These are phyloP conservation scores for Champsocephalus gunnari DNA, from an alignment of 2,797 vertebrate genomes.

Conservation along the genomic window DNA sequence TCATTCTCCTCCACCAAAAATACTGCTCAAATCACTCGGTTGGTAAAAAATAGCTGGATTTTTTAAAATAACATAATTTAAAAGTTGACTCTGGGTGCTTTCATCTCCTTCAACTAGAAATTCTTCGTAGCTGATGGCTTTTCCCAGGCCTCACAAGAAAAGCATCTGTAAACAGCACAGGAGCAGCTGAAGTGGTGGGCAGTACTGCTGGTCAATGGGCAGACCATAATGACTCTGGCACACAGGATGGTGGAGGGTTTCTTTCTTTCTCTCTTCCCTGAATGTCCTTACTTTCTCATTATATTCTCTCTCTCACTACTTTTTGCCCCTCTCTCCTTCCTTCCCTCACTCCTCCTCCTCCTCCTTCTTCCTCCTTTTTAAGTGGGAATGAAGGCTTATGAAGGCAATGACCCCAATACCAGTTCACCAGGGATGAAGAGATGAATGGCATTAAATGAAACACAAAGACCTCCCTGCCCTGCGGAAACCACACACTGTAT, in stretches of 20 bases:
- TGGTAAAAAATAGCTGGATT: not conserved
- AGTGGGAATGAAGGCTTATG: constrained; percentile 61
- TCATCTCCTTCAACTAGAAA: constrained; percentile 31
- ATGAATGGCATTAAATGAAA: constrained; percentile 61
- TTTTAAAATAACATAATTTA: constrained; percentile 19
- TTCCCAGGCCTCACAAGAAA: constrained; percentile 71
- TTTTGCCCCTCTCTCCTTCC: constrained; percentile 21
- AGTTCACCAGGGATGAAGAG: constrained; percentile 53
- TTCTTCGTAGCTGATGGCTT: constrained; percentile 49
- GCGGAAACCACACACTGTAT: constrained; percentile 43
- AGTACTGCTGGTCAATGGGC: constrained; percentile 64
- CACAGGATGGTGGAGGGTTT: constrained; percentile 48
- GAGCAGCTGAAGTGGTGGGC: constrained; percentile 72
- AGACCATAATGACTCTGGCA: constrained; percentile 73
- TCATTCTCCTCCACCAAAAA: not conserved
- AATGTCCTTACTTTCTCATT: constrained; percentile 63
- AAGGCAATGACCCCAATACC: constrained; percentile 72
- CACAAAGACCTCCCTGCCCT: constrained; percentile 46
- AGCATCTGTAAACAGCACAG: constrained; percentile 60
- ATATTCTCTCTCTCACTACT: constrained; percentile 41
- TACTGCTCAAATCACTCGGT: not conserved
- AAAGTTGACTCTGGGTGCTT: constrained; percentile 34
- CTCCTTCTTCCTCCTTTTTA: constrained; percentile 39
- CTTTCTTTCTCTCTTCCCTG: constrained; percentile 50
- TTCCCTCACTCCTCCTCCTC: constrained; percentile 3